These are phyloP conservation scores for Gadus chalcogrammus DNA, from an alignment of 2,113 vertebrate genomes.

Conservation along the genomic window DNA sequence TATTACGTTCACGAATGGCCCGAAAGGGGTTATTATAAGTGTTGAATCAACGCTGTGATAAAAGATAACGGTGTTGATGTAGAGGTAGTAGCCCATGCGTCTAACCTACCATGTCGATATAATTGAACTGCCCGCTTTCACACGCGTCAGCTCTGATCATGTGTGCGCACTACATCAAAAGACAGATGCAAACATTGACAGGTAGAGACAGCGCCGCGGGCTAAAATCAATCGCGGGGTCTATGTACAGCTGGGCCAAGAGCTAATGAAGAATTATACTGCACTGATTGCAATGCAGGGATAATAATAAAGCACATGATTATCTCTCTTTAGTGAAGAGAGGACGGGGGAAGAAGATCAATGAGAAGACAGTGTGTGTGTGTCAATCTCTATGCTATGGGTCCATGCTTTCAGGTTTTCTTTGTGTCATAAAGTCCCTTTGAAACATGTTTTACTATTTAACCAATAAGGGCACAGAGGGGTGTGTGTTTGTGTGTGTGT, in stretches of 20 bases:
- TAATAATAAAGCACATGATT: slow-evolving; percentile 36
- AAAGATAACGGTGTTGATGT: too few species aligned
- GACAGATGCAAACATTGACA: slow-evolving; percentile 59
- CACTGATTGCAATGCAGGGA: slow-evolving; percentile 48
- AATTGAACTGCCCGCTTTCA: slow-evolving; percentile 42
- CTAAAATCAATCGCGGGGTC: slow-evolving; percentile 55
- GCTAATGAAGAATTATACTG: slow-evolving; percentile 52
- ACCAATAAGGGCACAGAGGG: too few species aligned
- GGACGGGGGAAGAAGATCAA: neutral
- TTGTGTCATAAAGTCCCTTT: too few species aligned
- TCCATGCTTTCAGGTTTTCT: too few species aligned
- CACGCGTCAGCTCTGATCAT: slow-evolving; percentile 48
- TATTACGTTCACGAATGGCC: too few species aligned
- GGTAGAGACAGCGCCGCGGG: slow-evolving; percentile 52
- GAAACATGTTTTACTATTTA: neutral
- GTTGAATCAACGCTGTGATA: too few species aligned
- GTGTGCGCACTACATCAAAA: slow-evolving; percentile 50
- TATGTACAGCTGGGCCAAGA: slow-evolving; percentile 43
- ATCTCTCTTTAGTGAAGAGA: slow-evolving; percentile 28
- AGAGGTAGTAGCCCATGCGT: too few species aligned
- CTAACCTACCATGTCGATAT: too few species aligned
- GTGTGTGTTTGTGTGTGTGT: neutral
- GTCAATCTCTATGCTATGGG: neutral
- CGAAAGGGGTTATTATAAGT: too few species aligned
- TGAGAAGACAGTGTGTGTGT: neutral